Conservation (phyloP, 1,140 invertebrate genomes). For the Hydropsyche tenuis region DNA sequence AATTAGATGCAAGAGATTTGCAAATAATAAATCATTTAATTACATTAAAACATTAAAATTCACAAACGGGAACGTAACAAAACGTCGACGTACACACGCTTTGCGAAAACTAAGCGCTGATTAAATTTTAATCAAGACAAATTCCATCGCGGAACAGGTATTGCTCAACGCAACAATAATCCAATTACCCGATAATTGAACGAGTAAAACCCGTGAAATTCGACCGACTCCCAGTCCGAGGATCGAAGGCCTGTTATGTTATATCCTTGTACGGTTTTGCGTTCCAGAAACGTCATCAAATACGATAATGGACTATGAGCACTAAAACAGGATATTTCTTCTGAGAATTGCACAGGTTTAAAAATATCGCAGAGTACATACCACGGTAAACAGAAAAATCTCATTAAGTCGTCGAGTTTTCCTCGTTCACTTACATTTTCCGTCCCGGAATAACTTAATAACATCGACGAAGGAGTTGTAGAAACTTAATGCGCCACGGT, state of each 20-base stretch:
- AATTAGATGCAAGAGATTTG: no score
- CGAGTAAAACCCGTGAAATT: neutral
- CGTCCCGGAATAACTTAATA: slow-evolving; percentile 32
- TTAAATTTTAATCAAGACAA: slow-evolving; percentile 28
- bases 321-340: no score
- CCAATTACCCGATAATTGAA: slow-evolving; percentile 18
- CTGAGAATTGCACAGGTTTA: no score
- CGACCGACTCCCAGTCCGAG: neutral
- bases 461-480: slow-evolving; percentile 16
- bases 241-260: neutral
- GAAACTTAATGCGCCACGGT: slow-evolving; percentile 19
- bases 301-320: neutral
- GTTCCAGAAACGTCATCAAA: no score
- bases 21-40: no score
- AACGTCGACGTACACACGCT: neutral
- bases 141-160: slow-evolving; percentile 7
- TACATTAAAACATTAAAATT: neutral
- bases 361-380: no score
- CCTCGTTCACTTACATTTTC: slow-evolving; percentile 2
- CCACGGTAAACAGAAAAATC: slow-evolving; percentile 25
- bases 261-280: no score
- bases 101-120: slow-evolving; percentile 3
- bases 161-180: slow-evolving; percentile 1
- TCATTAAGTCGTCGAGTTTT: slow-evolving; percentile 23
- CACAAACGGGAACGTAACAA: neutral